Evolutionary conservation across 2,113 vertebrate species (phyloP), one percentile per base, ranked within the genome.

Genomic region (Malurus alboscapulatus): DNA sequence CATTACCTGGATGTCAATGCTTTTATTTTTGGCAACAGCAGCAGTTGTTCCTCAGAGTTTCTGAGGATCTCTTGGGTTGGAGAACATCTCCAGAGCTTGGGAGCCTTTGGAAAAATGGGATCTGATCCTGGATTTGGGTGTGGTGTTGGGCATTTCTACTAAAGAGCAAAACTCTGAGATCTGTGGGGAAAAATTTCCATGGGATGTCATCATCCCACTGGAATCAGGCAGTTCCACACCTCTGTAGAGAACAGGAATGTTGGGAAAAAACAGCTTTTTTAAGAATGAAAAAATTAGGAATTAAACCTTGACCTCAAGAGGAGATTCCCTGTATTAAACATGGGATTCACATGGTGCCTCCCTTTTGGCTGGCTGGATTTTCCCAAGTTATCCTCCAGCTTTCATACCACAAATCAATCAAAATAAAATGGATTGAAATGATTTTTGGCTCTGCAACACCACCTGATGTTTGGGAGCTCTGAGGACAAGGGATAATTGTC

Each of bases 311-410:
- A 14, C 34, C n/a, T 15, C 40, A 19, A 21, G 5, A 22, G 26
- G 57, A 78, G 36, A 45, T 83, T 75, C 15, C 36, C 11, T 61
- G 38, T 16, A 2, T 58, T 80, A 27, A 81, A 24, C 19, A 10
- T 9, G 14, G 69, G 30, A n/a, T 34, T 0, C 0, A 1, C 42
- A 3, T 7, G 32, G 8, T 34, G 6, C 27, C 54, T 92, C 48
- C 44, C 42, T 58, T 76, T 9, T 69, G 53, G 75, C 75, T 73
- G 38, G 5, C 12, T 66, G 47, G 32, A 4, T 38, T 54, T 74
- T 14, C 48, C 68, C 58, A 27, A 21, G 2, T 68, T 67, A 14
- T 32, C 62, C 59, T 83, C 51, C 63, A 58, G 78, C 45, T 93
- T 15, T 66, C 29, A 1, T 18, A 2, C 32, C 34, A 50, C 63